phyloP scores from a whole-genome alignment of 2,888 invertebrate species.

The Saturnia pavonia region DNA sequence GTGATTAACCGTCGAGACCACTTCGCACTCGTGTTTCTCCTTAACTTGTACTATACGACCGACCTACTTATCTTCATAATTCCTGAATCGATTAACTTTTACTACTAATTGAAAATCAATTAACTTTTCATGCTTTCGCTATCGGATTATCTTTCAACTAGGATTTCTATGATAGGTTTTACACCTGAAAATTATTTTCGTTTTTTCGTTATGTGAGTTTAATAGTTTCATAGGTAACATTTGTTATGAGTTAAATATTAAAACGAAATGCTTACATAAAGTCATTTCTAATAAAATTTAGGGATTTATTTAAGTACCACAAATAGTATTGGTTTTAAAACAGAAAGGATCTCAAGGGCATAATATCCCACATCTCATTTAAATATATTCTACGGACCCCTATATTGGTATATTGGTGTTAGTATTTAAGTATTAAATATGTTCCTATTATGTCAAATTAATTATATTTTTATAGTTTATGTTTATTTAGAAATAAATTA shows the following conservation, averaged over 20 bases:
- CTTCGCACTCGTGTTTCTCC: slow-evolving; percentile 24
- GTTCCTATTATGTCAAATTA: no score
- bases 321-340: no score
- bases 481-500: no score
- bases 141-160: slow-evolving; percentile 21
- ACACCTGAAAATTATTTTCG: neutral
- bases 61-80: slow-evolving; percentile 46
- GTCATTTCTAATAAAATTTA: no score
- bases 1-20: slow-evolving; percentile 16
- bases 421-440: no score
- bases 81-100: slow-evolving; percentile 50
- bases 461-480: no score
- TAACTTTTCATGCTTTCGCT: slow-evolving; percentile 52
- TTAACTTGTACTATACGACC: slow-evolving; percentile 8
- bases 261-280: neutral
- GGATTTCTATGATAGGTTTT: neutral
- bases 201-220: neutral
- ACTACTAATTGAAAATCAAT: slow-evolving; percentile 47
- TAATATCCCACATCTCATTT: no score
- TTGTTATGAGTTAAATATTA: neutral
- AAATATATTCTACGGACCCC: no score
- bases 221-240: no score
- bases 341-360: no score
- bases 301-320: neutral
- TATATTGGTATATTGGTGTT: no score